Conservation (phyloP, 2,888 invertebrate genomes). For the Drosophila emarginata region DNA sequence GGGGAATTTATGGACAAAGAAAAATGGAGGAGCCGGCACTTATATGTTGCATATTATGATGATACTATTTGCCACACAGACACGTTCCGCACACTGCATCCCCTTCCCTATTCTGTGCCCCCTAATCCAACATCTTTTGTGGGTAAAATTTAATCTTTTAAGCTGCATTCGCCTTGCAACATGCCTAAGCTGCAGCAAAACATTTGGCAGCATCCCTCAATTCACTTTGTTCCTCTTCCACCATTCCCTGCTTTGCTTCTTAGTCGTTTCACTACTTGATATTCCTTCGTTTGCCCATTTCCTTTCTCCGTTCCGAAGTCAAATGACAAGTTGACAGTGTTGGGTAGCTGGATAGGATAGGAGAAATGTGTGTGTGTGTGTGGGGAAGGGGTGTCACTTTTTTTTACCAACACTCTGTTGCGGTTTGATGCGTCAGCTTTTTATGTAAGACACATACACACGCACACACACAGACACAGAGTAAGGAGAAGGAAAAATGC, state of each 20-base stretch:
- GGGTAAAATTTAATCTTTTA: conserved; percentile 68
- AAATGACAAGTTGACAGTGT: conserved; percentile 62
- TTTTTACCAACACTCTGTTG: conserved; percentile 43
- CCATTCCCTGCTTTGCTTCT: background rate
- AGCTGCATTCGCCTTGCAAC: conserved; percentile 74
- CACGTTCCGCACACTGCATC: background rate
- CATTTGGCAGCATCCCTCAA: conserved; percentile 51
- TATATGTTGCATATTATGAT: conserved; percentile 47
- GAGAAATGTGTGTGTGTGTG: conserved; percentile 22
- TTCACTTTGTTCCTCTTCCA: background rate
- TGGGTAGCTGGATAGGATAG: conserved; percentile 37
- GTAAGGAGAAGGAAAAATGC: conserved; percentile 11
- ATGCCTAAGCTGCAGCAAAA: conserved; percentile 72
- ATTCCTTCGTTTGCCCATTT: conserved; percentile 41
- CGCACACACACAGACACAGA: background rate
- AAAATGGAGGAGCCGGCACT: conserved; percentile 42
- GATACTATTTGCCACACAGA: background rate
- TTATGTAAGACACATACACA: conserved; percentile 56
- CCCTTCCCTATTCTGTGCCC: background rate
- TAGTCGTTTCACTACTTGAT: conserved; percentile 14
- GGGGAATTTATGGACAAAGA: conserved; percentile 50
- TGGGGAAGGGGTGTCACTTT: conserved; percentile 12
- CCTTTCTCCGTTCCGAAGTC: conserved; percentile 53
- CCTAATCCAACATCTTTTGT: conserved; percentile 4
- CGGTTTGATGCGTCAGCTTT: conserved; percentile 70